Evolutionary conservation across 2,113 vertebrate genomes (phyloP).

Genomic region (Mormoops blainvillei): DNA sequence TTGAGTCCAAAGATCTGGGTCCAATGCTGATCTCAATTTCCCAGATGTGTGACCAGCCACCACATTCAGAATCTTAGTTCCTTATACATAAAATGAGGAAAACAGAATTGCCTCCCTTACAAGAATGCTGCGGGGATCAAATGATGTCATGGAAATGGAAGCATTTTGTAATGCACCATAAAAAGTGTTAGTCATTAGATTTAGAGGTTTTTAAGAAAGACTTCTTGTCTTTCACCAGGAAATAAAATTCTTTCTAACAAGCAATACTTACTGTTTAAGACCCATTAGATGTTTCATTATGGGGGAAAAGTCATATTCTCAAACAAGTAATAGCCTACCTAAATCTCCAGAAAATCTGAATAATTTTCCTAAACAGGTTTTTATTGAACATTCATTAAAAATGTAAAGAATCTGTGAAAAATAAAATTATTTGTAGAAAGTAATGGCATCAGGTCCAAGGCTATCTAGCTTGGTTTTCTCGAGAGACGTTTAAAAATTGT

Average conservation of each 20-base stretch:
- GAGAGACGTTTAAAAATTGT: constrained; percentile 36
- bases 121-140: neutral
- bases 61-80: neutral
- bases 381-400: constrained; percentile 50
- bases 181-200: constrained; percentile 60
- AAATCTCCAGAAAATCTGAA: constrained; percentile 42
- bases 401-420: constrained; percentile 16
- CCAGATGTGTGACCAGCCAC: constrained; percentile 9
- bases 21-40: neutral
- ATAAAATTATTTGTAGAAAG: constrained; percentile 34
- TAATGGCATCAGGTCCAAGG: neutral
- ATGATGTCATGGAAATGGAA: constrained; percentile 63
- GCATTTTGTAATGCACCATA: constrained; percentile 61
- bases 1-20: neutral
- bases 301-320: neutral
- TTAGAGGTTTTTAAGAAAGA: constrained; percentile 30
- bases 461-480: constrained; percentile 32
- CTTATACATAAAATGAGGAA: constrained; percentile 41
- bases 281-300: constrained; percentile 31
- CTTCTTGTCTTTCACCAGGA: constrained; percentile 60
- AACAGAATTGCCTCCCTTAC: constrained; percentile 16
- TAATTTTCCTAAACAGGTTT: constrained; percentile 49
- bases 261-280: constrained; percentile 54
- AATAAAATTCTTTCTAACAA: constrained; percentile 58
- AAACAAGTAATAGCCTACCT: constrained; percentile 30